Base-by-base conservation (phyloP, 2,797 vertebrate species). In the Mormyrus hasselquistii region DNA sequence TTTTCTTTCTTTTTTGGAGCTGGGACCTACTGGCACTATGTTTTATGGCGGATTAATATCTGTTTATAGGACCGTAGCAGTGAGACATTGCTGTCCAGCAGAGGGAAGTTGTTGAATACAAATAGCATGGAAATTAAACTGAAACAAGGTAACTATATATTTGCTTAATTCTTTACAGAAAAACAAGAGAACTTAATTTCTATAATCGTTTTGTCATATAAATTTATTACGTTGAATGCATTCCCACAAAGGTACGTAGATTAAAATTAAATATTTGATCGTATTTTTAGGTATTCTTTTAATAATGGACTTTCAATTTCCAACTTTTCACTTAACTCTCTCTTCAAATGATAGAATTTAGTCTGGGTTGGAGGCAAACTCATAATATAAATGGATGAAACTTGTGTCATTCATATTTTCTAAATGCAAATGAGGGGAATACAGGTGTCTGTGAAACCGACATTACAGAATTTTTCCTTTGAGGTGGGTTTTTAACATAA, bases 21-120 rank as follows among this genome's bases (percentile, higher is more conserved):
- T 62, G n/a, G 5, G 44, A 44, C 41, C 59, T 57, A 59, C 34
- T 65, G 53, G 87, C 16, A 53, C 86, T 83, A 89, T 86, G 86
- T 89, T 88, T 88, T 62, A 34, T 83, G 89, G 89, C 89, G 86
- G 86, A 89, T 49, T 69, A 22, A 88, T 88, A 89, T 59, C 87
- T 89, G 89, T 88, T 88, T 88, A 88, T 41, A 83, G 25, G 50
- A 89, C 52, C 22, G 86, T 57, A 83, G 86, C 76, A 83, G 34
- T 88, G 52, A 41, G 86, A 25, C 86, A 88, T 52, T 88, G 79
- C 86, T 89, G 88, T 50, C 86, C 89, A 73, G 86, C 44, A 88
- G 86, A 89, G 89, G 86, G 86, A 87, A 83, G 86, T 82, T 89
- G 86, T 59, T 65, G 50, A 87, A 87, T 76, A 49, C 65, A 87